These are phyloP conservation scores for Hippoglossus hippoglossus DNA, from an alignment of 2,797 vertebrate genomes.

Conservation along the genomic window DNA sequence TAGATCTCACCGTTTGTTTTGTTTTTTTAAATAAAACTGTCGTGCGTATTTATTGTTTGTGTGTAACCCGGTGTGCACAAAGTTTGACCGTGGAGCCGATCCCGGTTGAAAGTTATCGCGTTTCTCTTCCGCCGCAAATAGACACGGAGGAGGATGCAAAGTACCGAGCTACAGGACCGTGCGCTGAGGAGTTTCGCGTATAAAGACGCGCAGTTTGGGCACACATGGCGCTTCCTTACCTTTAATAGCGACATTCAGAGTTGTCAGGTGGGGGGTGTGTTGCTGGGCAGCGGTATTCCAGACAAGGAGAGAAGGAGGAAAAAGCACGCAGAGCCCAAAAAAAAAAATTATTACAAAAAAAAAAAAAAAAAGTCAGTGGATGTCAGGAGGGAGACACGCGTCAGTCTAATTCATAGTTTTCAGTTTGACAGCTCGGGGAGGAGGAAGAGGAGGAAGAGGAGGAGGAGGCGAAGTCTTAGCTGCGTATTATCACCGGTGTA, in stretches of 20 bases:
- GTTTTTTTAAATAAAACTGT: background rate
- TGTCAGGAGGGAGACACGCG: constrained; percentile 36
- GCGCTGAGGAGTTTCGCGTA: too few relatives aligned
- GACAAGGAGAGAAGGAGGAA: constrained; percentile 57
- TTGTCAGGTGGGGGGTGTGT: constrained; percentile 84
- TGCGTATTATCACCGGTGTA: constrained; percentile 78
- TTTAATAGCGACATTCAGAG: constrained; percentile 87
- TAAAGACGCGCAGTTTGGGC: too few relatives aligned
- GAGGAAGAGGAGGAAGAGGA: too few relatives aligned
- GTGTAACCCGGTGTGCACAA: constrained; percentile 18
- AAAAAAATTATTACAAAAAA: too few relatives aligned
- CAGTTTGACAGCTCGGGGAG: constrained; percentile 82
- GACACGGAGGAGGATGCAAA: too few relatives aligned
- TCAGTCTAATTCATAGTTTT: constrained; percentile 71
- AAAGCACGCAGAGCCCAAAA: constrained; percentile 29
- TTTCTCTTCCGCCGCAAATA: constrained; percentile 2
- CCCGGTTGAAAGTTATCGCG: constrained; percentile 65
- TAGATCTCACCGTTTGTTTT: too few relatives aligned
- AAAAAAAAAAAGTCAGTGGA: constrained; percentile 47
- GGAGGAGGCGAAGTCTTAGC: constrained; percentile 59
- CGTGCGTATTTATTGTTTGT: background rate
- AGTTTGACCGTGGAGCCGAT: constrained; percentile 56
- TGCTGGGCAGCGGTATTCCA: constrained; percentile 86
- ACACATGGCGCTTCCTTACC: constrained; percentile 76
- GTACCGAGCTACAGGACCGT: too few relatives aligned